Evolutionary conservation across 2,888 invertebrate species (phyloP).

Genomic region (Oligia latruncula): DNA sequence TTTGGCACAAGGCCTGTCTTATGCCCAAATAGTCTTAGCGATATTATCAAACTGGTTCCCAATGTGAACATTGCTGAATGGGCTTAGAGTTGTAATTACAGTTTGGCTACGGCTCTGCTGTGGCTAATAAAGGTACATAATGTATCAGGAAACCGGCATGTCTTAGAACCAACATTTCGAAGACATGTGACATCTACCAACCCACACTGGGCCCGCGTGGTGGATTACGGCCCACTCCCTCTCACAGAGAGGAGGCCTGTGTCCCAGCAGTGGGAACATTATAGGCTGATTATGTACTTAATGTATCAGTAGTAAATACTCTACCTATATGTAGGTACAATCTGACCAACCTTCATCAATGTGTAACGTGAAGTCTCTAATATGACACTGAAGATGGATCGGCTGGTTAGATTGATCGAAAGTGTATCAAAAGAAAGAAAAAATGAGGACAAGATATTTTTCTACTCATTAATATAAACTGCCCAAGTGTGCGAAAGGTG

Average conservation of each 20-base stretch:
- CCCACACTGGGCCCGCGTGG: no score
- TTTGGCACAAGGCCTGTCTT: constrained; percentile 27
- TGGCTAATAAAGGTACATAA: background rate
- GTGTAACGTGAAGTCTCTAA: constrained; percentile 14
- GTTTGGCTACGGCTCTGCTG: background rate
- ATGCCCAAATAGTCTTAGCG: background rate
- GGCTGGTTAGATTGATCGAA: constrained; percentile 44
- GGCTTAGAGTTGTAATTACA: background rate
- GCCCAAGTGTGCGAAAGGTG: constrained; percentile 1
- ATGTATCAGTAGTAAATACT: background rate
- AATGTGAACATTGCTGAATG: background rate
- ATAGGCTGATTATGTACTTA: background rate
- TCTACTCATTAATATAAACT: constrained; percentile 28
- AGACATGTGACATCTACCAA: no score
- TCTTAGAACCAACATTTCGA: no score
- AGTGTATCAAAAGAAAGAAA: constrained; percentile 14
- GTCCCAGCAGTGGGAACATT: no score
- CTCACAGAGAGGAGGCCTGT: no score
- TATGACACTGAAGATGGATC: constrained; percentile 42
- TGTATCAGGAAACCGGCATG: background rate
- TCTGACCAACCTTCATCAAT: constrained; percentile 25
- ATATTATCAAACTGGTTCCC: constrained; percentile 6
- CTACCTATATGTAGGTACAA: background rate
- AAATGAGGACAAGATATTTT: constrained; percentile 10
- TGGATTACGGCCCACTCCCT: no score